These are phyloP conservation scores for Cheumatopsyche charites DNA, from an alignment of 1,140 invertebrate species.

Conservation along the genomic window DNA sequence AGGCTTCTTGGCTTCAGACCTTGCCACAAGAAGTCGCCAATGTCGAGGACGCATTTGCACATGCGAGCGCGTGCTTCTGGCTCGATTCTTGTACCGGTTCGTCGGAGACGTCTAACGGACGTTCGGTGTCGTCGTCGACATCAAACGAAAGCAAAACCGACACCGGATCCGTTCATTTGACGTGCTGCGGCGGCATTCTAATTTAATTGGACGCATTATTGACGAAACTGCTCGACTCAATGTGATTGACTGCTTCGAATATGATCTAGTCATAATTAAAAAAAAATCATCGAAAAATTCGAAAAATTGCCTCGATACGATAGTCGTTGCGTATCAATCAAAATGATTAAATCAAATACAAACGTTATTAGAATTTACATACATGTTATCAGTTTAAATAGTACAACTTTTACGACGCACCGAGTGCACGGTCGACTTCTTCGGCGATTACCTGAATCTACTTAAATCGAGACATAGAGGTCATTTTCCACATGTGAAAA, in stretches of 20 bases:
- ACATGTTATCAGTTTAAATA: not conserved
- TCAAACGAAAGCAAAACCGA: constrained; percentile 35
- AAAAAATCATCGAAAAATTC: not conserved
- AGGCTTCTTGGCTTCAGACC: too few relatives aligned
- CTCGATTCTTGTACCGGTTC: constrained; percentile 5
- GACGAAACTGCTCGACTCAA: not conserved
- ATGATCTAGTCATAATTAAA: not conserved
- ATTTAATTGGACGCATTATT: constrained; percentile 4
- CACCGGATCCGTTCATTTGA: constrained; percentile 24
- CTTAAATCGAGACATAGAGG: not conserved
- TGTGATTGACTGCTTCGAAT: not conserved
- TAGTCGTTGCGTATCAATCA: not conserved
- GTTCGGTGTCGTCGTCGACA: constrained; percentile 17
- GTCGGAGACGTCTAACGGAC: not conserved
- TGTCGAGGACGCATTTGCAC: too few relatives aligned
- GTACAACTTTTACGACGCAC: too few relatives aligned
- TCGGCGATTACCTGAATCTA: not conserved
- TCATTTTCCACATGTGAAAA: not conserved
- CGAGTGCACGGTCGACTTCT: too few relatives aligned
- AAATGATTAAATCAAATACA: not conserved
- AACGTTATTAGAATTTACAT: not conserved
- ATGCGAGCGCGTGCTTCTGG: not conserved
- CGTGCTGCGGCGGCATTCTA: constrained; percentile 9
- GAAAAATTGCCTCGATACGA: not conserved
- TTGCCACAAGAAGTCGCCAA: too few relatives aligned